These are phyloP conservation scores for Macaria notata DNA, from an alignment of 2,888 invertebrate genomes.

Conservation along the genomic window DNA sequence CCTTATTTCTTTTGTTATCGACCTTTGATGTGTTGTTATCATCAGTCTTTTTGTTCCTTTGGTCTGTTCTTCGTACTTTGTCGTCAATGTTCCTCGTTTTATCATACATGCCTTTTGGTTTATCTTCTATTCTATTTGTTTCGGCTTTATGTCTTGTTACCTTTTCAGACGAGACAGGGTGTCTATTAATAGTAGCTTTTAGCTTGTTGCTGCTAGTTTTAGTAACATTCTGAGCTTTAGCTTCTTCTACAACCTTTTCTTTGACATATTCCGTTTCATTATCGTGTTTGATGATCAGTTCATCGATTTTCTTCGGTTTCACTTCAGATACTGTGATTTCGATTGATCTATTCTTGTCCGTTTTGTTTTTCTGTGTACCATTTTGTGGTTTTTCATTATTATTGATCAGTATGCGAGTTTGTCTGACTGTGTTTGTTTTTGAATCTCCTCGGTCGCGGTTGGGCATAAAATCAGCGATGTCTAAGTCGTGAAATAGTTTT, in stretches of 20 bases:
- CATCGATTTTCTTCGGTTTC: background rate
- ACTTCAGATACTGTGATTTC: background rate
- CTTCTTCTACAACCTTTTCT: background rate
- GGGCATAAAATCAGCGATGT: constrained; percentile 18
- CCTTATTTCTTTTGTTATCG: too few relatives aligned
- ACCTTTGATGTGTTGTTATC: too few relatives aligned
- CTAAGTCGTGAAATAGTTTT: constrained; percentile 9
- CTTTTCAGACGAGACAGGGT: background rate
- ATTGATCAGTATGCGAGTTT: constrained; percentile 3
- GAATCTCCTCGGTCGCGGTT: constrained; percentile 46
- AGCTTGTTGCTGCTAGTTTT: background rate
- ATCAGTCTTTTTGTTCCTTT: too few relatives aligned
- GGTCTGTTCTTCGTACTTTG: too few relatives aligned
- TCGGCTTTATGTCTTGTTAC: background rate
- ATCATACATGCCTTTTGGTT: background rate
- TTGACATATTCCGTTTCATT: background rate
- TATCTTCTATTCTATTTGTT: background rate
- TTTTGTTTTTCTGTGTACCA: background rate
- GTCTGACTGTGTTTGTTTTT: constrained; percentile 6
- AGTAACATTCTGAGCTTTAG: background rate
- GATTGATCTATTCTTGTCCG: background rate
- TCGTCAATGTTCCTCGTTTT: too few relatives aligned
- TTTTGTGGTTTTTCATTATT: background rate
- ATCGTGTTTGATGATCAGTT: background rate
- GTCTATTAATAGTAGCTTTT: background rate